phyloP scores from a whole-genome alignment of 2,888 invertebrate genomes.

The Monoplex corrugatus region DNA sequence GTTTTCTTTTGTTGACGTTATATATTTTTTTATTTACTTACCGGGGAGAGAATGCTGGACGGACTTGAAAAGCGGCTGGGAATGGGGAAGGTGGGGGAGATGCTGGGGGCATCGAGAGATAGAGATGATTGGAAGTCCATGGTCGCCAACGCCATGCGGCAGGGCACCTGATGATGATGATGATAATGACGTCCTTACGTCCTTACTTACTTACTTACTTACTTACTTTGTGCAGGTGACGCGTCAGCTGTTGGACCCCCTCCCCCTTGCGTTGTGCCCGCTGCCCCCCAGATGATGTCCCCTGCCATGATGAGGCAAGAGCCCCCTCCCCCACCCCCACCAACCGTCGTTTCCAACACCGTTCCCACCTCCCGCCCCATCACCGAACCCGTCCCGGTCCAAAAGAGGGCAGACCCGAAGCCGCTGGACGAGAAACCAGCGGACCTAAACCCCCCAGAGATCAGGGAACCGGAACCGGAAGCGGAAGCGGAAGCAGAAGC shows the following conservation, averaged over 20 bases:
- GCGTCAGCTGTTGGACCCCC: neutral
- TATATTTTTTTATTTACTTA: too few relatives aligned
- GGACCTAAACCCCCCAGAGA: neutral
- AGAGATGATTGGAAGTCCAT: too few relatives aligned
- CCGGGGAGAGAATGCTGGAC: too few relatives aligned
- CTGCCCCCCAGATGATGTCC: slow-evolving; percentile 38
- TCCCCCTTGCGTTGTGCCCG: slow-evolving; percentile 8
- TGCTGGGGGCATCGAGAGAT: too few relatives aligned
- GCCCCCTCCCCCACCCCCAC: slow-evolving; percentile 17
- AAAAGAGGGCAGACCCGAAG: neutral
- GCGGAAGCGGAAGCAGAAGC: neutral
- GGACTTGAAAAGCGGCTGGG: too few relatives aligned
- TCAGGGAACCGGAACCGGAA: neutral
- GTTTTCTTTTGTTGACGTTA: too few relatives aligned
- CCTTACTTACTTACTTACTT: neutral
- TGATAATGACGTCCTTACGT: too few relatives aligned
- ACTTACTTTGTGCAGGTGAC: neutral
- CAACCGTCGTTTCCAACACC: slow-evolving; percentile 30
- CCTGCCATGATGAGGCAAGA: neutral
- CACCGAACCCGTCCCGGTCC: neutral
- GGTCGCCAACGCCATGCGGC: too few relatives aligned
- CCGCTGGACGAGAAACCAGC: neutral
- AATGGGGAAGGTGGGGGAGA: too few relatives aligned
- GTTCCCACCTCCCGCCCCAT: neutral
- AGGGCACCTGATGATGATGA: too few relatives aligned